A percentile compares a stretch with the other conserved stretches of the same genome.
These are phyloP conservation scores for Atta texana DNA, from an alignment of 1,140 invertebrate genomes.

Conservation along the genomic window DNA sequence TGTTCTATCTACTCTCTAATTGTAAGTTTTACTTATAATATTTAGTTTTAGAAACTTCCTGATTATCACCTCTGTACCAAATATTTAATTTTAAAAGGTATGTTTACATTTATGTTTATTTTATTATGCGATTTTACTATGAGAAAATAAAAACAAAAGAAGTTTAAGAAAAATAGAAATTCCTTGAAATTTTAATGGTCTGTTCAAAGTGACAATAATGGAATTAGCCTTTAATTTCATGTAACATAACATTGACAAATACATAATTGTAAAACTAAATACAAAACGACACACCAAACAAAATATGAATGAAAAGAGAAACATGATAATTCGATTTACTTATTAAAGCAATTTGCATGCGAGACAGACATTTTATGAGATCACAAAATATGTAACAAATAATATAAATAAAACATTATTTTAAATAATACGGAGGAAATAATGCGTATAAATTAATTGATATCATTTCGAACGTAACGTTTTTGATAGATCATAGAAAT, in stretches of 20 bases:
- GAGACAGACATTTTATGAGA: not conserved
- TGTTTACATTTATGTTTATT: not conserved
- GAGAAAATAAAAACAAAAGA: not conserved
- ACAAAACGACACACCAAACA: not conserved
- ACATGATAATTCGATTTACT: not conserved
- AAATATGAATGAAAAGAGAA: not conserved
- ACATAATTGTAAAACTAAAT: no score
- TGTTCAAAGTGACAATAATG: not conserved
- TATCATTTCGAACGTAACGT: not conserved
- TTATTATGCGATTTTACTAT: not conserved
- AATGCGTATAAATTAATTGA: constrained; percentile 13
- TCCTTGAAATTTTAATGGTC: not conserved
- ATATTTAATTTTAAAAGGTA: not conserved
- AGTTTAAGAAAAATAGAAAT: not conserved
- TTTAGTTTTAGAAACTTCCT: not conserved
- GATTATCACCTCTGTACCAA: not conserved
- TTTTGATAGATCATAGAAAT: not conserved
- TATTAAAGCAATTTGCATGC: not conserved
- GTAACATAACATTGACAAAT: not conserved
- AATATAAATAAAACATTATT: not conserved
- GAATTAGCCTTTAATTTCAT: not conserved
- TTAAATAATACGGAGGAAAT: not conserved
- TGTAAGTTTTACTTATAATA: not conserved
- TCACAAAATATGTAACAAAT: constrained; percentile 2
- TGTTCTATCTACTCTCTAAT: not conserved